Evolutionary conservation across 2,888 invertebrate genomes (phyloP).

Genomic region (Meliscaeva auricollis): DNA sequence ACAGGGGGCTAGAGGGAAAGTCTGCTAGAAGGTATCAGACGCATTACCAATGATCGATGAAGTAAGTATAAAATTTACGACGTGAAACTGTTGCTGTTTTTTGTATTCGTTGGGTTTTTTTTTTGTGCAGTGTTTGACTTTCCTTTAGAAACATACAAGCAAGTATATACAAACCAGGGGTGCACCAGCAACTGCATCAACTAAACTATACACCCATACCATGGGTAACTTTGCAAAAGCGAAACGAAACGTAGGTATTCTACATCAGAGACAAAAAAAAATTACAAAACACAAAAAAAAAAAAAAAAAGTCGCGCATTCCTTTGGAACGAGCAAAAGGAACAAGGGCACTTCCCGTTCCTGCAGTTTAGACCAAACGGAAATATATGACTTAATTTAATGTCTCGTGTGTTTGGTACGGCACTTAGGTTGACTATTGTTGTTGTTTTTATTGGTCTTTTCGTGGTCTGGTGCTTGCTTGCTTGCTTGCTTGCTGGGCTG

Average conservation of each 20-base stretch:
- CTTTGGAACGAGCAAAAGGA: constrained; percentile 49
- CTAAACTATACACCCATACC: constrained; percentile 10
- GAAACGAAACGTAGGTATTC: constrained; percentile 6
- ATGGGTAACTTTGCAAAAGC: constrained; percentile 26
- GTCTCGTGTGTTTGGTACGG: constrained; percentile 75
- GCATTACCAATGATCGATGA: constrained; percentile 82
- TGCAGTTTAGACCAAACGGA: constrained; percentile 69
- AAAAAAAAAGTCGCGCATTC: constrained; percentile 48
- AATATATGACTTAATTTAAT: constrained; percentile 78
- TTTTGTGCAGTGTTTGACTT: constrained; percentile 46
- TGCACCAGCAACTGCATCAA: constrained; percentile 39
- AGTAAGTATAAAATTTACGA: constrained; percentile 83
- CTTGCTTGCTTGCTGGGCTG: constrained; percentile 68
- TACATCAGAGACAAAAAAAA: constrained; percentile 10
- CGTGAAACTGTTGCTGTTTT: constrained; percentile 81
- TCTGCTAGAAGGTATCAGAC: constrained; percentile 27
- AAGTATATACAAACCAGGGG: constrained; percentile 43
- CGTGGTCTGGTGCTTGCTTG: constrained; percentile 56
- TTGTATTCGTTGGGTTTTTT: constrained; percentile 51
- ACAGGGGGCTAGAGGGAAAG: constrained; percentile 2
- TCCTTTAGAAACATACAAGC: constrained; percentile 37
- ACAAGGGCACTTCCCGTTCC: constrained; percentile 69
- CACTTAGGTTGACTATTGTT: constrained; percentile 62
- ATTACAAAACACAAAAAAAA: constrained; percentile 37
- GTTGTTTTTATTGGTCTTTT: constrained; percentile 57